A percentile compares a stretch with the other conserved stretches of the same genome.
Conservation (phyloP, 2,113 vertebrate species). For the Antidorcas marsupialis region DNA sequence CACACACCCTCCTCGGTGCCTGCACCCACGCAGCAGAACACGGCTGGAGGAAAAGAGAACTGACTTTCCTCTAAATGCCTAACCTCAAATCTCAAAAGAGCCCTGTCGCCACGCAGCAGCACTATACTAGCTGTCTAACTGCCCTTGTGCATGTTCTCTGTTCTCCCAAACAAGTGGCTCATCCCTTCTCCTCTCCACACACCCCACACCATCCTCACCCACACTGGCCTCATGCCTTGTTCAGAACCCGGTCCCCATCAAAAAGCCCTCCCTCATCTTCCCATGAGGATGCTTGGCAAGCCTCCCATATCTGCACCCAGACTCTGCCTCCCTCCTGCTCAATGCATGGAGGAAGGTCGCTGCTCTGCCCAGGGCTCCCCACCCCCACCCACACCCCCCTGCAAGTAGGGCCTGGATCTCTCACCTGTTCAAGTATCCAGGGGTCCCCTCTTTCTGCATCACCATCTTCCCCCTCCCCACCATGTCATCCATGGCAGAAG, state of each 20-base stretch:
- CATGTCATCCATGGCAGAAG: neutral
- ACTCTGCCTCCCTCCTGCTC: neutral
- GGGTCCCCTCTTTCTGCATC: neutral
- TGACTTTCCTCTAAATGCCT: neutral
- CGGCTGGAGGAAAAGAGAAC: neutral
- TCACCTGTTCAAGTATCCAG: neutral
- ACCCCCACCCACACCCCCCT: too few species aligned
- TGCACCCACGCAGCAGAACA: neutral
- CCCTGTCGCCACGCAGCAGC: accelerated
- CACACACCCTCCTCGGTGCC: neutral
- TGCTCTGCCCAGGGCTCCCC: neutral
- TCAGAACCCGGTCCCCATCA: neutral
- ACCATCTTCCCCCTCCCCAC: neutral
- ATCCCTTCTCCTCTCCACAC: neutral
- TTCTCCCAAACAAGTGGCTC: neutral
- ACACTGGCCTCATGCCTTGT: neutral
- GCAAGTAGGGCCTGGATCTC: neutral
- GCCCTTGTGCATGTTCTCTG: accelerated
- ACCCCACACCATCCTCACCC: neutral
- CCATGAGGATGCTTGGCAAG: neutral
- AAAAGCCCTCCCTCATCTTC: neutral
- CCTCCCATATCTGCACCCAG: neutral
- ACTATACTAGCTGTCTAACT: accelerated
- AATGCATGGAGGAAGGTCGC: neutral
- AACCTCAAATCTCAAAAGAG: neutral